A percentile compares a stretch with the other conserved stretches of the same genome.
Conservation (phyloP, 2,888 invertebrate genomes). For the Plebejus anna region DNA sequence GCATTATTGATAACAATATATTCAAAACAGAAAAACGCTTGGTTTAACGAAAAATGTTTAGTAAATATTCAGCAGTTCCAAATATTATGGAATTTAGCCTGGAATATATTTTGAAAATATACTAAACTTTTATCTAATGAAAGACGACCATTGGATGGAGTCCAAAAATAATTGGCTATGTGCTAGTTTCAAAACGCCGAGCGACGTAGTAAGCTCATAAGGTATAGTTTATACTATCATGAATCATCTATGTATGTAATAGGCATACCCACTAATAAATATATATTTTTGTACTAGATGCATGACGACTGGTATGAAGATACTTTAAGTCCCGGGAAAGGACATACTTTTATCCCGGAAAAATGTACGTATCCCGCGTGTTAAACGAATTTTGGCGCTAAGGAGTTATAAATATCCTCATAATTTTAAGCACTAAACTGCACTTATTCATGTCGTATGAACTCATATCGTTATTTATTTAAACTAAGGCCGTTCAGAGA, state of each 20-base stretch:
- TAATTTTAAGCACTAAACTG: no score
- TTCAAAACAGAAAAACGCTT: background rate
- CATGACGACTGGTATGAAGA: no score
- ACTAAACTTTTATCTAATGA: slow-evolving; percentile 22
- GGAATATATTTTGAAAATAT: slow-evolving; percentile 14
- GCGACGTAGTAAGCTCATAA: background rate
- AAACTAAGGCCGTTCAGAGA: background rate
- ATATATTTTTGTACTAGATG: no score
- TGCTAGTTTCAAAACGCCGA: slow-evolving; percentile 10
- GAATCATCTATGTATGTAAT: no score
- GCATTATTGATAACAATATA: background rate
- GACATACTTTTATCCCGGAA: no score
- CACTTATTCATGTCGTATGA: no score
- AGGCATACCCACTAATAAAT: no score
- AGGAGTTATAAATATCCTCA: no score
- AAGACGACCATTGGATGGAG: slow-evolving; percentile 22
- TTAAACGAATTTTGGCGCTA: no score
- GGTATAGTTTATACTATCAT: background rate
- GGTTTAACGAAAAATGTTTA: background rate
- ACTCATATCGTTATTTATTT: background rate
- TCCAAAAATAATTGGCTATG: slow-evolving; percentile 27
- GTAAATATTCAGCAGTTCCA: background rate
- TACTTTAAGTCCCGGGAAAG: no score
- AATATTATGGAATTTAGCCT: background rate
- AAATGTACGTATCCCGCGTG: no score